A percentile compares a stretch with the other conserved stretches of the same genome.
Evolutionary conservation across 2,888 invertebrate species (phyloP).

Genomic region (Creontiades dilutus): DNA sequence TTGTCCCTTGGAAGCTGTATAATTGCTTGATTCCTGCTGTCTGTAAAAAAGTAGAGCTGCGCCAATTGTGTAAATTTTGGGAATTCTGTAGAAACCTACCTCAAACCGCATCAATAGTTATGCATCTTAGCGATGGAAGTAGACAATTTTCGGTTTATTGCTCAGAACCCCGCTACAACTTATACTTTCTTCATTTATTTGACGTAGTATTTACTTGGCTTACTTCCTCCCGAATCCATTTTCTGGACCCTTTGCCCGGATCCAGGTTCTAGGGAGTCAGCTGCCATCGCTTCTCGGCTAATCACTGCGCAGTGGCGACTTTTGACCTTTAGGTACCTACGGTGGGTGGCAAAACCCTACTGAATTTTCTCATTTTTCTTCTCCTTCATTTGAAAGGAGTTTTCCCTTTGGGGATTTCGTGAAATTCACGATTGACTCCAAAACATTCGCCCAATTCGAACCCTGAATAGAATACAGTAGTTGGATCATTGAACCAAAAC

Average conservation of each 20-base stretch:
- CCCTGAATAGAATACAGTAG: no score
- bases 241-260: conserved; percentile 2
- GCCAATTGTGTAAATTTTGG: not conserved
- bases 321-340: conserved; percentile 58
- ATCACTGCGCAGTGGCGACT: conserved; percentile 60
- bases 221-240: conserved; percentile 12
- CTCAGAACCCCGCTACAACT: no score
- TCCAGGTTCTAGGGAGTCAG: conserved; percentile 20
- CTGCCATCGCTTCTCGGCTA: conserved; percentile 22
- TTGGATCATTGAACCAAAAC: no score
- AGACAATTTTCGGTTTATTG: not conserved
- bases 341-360: not conserved
- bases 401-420: no score
- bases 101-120: not conserved
- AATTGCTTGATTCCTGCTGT: not conserved
- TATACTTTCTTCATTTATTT: not conserved
- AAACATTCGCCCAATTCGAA: no score
- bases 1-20: not conserved
- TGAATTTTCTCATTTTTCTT: conserved; percentile 28
- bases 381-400: not conserved
- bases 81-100: not conserved
- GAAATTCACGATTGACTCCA: no score
- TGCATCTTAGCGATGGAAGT: not conserved
- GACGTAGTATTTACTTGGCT: not conserved
- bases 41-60: not conserved